A percentile compares a stretch with the other conserved stretches of the same genome.
Conservation (phyloP, 64 coral and sea anemone genomes). For the Montipora cactus region DNA sequence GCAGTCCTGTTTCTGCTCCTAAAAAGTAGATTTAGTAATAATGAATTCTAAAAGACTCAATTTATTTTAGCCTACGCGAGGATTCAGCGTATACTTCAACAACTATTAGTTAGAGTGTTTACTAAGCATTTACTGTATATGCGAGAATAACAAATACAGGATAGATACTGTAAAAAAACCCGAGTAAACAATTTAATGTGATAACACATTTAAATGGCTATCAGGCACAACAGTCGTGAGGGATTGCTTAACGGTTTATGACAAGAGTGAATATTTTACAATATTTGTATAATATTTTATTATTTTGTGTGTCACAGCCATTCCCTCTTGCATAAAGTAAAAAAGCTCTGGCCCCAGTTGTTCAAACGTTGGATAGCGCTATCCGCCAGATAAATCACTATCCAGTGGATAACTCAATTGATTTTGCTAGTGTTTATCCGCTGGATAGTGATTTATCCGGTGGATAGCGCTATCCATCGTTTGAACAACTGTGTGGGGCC, state of each 20-base stretch:
- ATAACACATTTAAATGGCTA: conserved; percentile 1
- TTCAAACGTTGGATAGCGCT: too few relatives aligned
- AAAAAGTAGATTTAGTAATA: neutral
- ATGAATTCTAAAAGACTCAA: neutral
- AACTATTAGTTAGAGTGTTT: neutral
- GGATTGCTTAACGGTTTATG: neutral
- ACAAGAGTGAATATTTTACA: neutral
- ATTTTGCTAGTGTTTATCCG: neutral
- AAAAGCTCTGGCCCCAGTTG: neutral
- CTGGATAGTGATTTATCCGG: too few relatives aligned
- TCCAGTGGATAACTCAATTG: neutral
- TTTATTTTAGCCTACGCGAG: neutral
- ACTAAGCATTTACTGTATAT: neutral
- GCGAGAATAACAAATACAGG: neutral
- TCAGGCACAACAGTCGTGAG: neutral
- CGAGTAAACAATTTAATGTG: neutral
- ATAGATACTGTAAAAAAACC: neutral
- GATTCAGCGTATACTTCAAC: neutral
- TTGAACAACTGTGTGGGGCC: too few relatives aligned
- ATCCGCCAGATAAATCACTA: too few relatives aligned
- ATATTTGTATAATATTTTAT: neutral
- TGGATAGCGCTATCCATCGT: too few relatives aligned
- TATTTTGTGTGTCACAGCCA: neutral
- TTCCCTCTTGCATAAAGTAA: conserved; percentile 1
- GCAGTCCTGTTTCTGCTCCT: neutral